phyloP scores from a whole-genome alignment of 2,888 invertebrate genomes.

The Lasioglossum malachurum region DNA sequence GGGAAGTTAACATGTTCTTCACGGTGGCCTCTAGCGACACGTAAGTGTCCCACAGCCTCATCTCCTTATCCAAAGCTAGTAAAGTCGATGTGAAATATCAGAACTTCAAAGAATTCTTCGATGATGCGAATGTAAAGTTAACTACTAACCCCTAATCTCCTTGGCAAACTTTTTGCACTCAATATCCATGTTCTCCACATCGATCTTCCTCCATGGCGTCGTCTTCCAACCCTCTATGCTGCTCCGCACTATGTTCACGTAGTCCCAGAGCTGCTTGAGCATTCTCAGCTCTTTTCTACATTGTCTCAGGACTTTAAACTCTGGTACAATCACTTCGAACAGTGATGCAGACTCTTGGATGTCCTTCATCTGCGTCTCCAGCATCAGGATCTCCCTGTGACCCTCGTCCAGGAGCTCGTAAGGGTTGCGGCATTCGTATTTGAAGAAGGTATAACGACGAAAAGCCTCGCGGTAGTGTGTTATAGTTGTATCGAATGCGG shows the following conservation, averaged over 20 bases:
- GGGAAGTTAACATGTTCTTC: slow-evolving; percentile 97
- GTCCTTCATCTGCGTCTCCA: slow-evolving; percentile 94
- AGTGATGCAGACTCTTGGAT: slow-evolving; percentile 96
- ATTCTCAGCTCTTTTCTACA: slow-evolving; percentile 95
- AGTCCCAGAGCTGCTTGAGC: slow-evolving; percentile 98
- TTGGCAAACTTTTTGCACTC: slow-evolving; percentile 99
- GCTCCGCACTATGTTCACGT: slow-evolving; percentile 94
- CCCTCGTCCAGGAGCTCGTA: slow-evolving; percentile 92
- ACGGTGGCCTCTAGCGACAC: slow-evolving; percentile 95
- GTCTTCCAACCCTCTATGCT: slow-evolving; percentile 99
- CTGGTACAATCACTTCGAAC: slow-evolving; percentile 97
- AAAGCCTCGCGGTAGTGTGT: slow-evolving; percentile 95
- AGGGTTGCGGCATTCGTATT: slow-evolving; percentile 90
- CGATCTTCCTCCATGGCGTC: slow-evolving; percentile 98
- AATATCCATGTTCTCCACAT: slow-evolving; percentile 99
- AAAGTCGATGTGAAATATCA: slow-evolving; percentile 64
- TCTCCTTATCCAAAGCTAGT: slow-evolving; percentile 95
- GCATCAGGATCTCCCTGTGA: slow-evolving; percentile 90
- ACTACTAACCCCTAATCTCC: slow-evolving; percentile 89
- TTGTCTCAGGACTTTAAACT: slow-evolving; percentile 96
- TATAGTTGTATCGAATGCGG: slow-evolving; percentile 93
- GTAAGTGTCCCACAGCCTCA: slow-evolving; percentile 97
- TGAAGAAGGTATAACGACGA: slow-evolving; percentile 91
- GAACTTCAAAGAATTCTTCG: not conserved
- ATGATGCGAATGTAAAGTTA: not conserved